A percentile compares a stretch with the other conserved stretches of the same genome.
Evolutionary conservation across 2,113 vertebrate genomes (phyloP).

Genomic region (Callocephalon fimbriatum): DNA sequence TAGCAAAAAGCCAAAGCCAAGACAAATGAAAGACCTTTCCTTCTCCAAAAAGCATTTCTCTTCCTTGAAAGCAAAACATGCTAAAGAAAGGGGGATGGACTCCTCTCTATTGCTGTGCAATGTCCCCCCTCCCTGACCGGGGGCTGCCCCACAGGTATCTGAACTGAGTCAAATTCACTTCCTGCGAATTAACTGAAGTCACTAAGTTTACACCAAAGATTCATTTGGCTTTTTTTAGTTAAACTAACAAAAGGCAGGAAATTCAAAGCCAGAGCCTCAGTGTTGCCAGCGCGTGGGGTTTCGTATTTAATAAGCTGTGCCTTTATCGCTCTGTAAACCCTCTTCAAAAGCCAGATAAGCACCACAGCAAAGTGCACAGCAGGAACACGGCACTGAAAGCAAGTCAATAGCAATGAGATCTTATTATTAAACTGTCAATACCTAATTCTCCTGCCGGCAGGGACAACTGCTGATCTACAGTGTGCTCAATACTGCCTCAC

Average conservation of each 20-base stretch:
- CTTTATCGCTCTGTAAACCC: not conserved
- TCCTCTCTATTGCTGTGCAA: not conserved
- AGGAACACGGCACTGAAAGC: not conserved
- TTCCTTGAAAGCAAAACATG: not conserved
- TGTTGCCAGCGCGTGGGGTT: not conserved
- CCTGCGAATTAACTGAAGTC: not conserved
- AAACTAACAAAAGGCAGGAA: constrained; percentile 55
- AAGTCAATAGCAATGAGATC: not conserved
- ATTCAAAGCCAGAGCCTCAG: constrained; percentile 28
- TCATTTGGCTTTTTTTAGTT: constrained; percentile 25
- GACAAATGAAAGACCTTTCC: not conserved
- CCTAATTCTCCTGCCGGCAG: constrained; percentile 35
- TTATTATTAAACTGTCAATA: constrained; percentile 78
- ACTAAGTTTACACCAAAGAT: constrained; percentile 22
- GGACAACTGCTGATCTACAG: constrained; percentile 3
- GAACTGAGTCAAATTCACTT: not conserved
- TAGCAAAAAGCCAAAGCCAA: not conserved
- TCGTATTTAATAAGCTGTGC: constrained; percentile 17
- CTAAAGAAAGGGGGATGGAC: not conserved
- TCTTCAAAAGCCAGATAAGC: constrained; percentile 40
- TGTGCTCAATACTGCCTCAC: not conserved
- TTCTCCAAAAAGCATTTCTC: not conserved
- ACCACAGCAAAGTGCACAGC: not conserved
- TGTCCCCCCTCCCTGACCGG: no score
- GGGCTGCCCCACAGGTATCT: not conserved